Evolutionary conservation across 2,888 invertebrate genomes (phyloP), one percentile per base, ranked within the genome.

Genomic region (Tholera decimalis): DNA sequence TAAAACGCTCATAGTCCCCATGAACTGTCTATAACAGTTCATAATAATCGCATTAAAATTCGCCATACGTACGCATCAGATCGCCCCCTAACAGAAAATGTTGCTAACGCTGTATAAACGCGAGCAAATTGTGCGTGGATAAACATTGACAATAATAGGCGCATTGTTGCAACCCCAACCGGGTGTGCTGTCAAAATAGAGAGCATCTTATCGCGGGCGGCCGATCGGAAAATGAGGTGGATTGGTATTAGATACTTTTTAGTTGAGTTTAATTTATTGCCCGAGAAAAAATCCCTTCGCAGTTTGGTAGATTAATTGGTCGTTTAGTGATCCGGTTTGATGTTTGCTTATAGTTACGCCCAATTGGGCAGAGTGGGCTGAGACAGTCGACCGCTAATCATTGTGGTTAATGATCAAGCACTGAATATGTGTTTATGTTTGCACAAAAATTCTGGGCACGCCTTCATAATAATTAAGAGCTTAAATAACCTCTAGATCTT

Each of bases 41-140:
- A 80, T 75, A 80, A 83, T 74, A 91, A 91, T 91, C 91, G 88
- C 83, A 91, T 92, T 88, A 90, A 82, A 82, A 79, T 75, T 77
- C 73, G 73, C 63, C 64, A 60, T 59, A 69, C 62, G 63, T 57
- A 73, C 79, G 73, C 80, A 76, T 77, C 76, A 71, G 77, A 63
- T 80, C 76, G 73, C 71, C 80, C 83, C 82, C 82, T 83, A 77
- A 83, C 79, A 80, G 57, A 72, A 56, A 88, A 85, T 93, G 93
- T 93, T 91, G 93, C 92, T 90, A 93, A 82, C 86, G 86, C 89
- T 91, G 89, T 92, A 94, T 92, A 94, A 94, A 94, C 94, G 88
- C 85, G 84, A 79, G 92, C 94, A 95, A 95, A 95, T 95, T 95
- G 95, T 93, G 93, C 95, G 93, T 94, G 93, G 88, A 92, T 91